Evolutionary conservation across 1,140 invertebrate species (phyloP).

Genomic region (Saccostrea cuccullata): DNA sequence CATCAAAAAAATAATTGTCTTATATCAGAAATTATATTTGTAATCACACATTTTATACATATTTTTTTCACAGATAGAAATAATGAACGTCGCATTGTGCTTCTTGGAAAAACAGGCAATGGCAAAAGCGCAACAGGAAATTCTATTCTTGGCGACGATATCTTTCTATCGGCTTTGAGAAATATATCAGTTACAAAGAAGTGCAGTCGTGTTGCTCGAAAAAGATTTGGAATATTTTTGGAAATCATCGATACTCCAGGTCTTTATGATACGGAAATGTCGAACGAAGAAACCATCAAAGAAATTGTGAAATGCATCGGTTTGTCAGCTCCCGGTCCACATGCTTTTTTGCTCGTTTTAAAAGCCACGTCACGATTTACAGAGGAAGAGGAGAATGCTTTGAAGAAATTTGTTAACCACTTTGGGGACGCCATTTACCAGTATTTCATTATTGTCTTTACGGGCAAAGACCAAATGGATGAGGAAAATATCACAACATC

Average conservation of each 20-base stretch:
- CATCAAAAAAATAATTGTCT: no score
- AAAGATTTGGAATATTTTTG: no score
- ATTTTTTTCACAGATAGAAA: no score
- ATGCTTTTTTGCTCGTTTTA: conserved; percentile 38
- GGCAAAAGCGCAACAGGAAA: no score
- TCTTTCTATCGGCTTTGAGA: no score
- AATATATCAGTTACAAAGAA: no score
- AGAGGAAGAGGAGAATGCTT: neutral
- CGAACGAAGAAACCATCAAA: neutral
- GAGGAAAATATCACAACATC: neutral
- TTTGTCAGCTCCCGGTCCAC: conserved; percentile 31
- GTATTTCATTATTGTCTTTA: conserved; percentile 39
- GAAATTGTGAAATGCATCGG: conserved; percentile 14
- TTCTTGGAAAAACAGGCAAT: no score
- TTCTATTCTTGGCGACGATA: no score
- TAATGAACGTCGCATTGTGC: no score
- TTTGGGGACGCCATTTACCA: conserved; percentile 37
- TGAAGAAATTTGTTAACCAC: neutral
- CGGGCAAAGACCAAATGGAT: conserved; percentile 31
- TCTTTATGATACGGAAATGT: neutral
- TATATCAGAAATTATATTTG: no score
- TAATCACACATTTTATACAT: no score
- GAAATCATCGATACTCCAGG: conserved; percentile 26
- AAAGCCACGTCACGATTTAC: conserved; percentile 10
- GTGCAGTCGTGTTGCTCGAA: no score